Percentiles rank a stretch among this genome's conserved stretches.
Conservation (phyloP, 2,797 vertebrate species). For the Megaceryle alcyon region DNA sequence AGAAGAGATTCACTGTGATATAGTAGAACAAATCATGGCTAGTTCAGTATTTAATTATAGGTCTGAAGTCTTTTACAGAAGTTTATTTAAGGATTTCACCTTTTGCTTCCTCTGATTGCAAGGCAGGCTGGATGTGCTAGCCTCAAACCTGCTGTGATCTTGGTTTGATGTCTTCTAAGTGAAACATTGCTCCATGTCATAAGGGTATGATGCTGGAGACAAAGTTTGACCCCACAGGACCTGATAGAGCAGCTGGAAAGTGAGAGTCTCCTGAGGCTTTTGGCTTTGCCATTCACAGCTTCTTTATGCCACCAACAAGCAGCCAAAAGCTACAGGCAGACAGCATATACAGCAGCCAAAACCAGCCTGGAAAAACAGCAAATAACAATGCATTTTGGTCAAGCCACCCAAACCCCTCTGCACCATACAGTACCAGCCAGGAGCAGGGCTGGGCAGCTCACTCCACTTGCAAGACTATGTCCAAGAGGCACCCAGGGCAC, state of each 20-base stretch:
- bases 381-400: background rate
- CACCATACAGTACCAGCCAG: background rate
- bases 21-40: background rate
- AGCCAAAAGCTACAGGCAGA: background rate
- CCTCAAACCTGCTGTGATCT: background rate
- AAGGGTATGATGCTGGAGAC: background rate
- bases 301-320: background rate
- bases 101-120: background rate
- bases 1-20: background rate
- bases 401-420: background rate
- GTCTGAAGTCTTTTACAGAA: background rate
- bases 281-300: background rate
- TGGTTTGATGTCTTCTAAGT: background rate
- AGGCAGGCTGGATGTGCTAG: background rate
- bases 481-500: background rate
- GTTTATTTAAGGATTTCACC: background rate
- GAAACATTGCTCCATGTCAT: background rate
- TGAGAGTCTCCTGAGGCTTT: rapidly evolving
- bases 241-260: background rate
- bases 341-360: background rate
- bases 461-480: background rate
- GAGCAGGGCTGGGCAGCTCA: background rate
- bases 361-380: background rate
- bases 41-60: background rate
- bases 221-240: background rate